Evolutionary conservation across 2,797 vertebrate species (phyloP), one percentile per base, ranked within the genome.

Genomic region (Lithobates pipiens): DNA sequence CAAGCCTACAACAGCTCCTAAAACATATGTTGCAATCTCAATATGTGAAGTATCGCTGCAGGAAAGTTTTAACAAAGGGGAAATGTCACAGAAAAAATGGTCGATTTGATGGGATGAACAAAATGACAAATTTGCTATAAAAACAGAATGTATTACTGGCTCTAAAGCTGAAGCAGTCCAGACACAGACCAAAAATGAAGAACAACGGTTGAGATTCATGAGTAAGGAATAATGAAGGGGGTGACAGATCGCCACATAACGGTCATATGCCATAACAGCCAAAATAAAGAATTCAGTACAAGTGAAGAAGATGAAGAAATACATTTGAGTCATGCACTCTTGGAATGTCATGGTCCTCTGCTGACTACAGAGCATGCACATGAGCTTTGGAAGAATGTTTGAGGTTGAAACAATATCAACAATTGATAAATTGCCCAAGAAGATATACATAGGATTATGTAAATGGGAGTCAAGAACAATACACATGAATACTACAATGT

Each of bases 31-130:
- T 29, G 50, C 57, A 21, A 85, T 78, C 27, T 85, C 83, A 1
- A 85, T 32, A 44, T 78, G 67, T 11, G 46, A 42, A 25, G 76
- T 85, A 29, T 73, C 69, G 79, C 42, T 78, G 10, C 83, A 85
- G 3, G 76, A 78, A 67, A 85, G 50, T 10, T 78, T 85, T 63
- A 85, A 63, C 36, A 85, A 73, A 65, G 83, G 76, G 27, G 83
- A 82, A 44, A 82, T 82, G 10, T 65, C 83, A 67, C 83, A 85
- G 69, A 85, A 85, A 73, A 85, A 85, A 61, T 85, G 83, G n/a
- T 79, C 16, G n/a, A 85, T 23, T 39, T 46, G 50, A 25, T n/a
- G 36, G 3, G 83, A 78, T 44, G 67, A 44, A 50, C 76, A 85
- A 63, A 71, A 85, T 1, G 76, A 73, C 21, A 85, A 67, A 27